A percentile compares a stretch with the other conserved stretches of the same genome.
These are phyloP conservation scores for Chaitophorus viminalis DNA, from an alignment of 2,888 invertebrate genomes.

Conservation along the genomic window DNA sequence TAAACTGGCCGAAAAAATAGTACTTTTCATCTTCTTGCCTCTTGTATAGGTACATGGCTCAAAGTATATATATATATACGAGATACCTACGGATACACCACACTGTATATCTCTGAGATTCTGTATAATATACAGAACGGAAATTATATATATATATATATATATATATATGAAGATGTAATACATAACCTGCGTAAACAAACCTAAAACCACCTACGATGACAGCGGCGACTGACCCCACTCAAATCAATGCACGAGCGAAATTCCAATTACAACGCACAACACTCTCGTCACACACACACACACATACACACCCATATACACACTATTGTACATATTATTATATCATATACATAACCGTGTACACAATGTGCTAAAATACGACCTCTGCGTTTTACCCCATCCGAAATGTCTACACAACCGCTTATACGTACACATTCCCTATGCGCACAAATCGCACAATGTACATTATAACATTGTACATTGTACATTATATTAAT, in stretches of 20 bases:
- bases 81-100: too few species aligned
- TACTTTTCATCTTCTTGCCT: too few species aligned
- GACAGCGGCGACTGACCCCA: not conserved
- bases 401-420: not conserved
- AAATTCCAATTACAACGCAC: not conserved
- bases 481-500: too few species aligned
- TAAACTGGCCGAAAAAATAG: too few species aligned
- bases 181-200: not conserved
- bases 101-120: not conserved
- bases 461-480: too few species aligned
- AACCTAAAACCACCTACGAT: not conserved
- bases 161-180: too few species aligned
- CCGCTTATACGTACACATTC: too few species aligned
- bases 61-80: not conserved
- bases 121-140: not conserved
- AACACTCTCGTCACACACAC: too few species aligned
- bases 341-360: not conserved
- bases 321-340: not conserved
- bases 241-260: not conserved
- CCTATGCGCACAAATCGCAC: too few species aligned
- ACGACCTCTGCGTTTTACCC: not conserved
- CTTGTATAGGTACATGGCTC: too few species aligned
- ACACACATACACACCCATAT: not conserved
- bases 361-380: not conserved
- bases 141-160: not conserved